A percentile compares a stretch with the other conserved stretches of the same genome.
phyloP scores from a whole-genome alignment of 1,140 invertebrate genomes.

The Drosophila kohkoa region DNA sequence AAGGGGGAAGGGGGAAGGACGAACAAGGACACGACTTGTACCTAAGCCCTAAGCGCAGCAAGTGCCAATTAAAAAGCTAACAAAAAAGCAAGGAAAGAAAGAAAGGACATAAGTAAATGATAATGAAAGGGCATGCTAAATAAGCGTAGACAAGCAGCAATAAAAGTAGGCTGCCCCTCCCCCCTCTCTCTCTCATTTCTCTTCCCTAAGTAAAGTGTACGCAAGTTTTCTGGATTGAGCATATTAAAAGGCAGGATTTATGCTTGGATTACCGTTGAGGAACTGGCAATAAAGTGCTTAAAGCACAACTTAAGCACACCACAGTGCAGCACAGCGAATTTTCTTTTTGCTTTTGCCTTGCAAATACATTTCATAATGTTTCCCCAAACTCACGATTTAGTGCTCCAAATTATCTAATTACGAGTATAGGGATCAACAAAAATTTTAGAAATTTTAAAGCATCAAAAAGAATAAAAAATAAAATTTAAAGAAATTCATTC shows the following conservation, averaged over 20 bases:
- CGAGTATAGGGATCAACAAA: too few species aligned
- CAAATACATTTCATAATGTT: slow-evolving; percentile 5
- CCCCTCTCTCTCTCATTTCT: too few species aligned
- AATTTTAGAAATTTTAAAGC: too few species aligned
- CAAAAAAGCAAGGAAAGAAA: slow-evolving; percentile 50
- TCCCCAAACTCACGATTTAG: too few species aligned
- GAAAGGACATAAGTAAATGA: slow-evolving; percentile 50
- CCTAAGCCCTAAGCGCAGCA: slow-evolving; percentile 67
- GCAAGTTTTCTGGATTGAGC: slow-evolving; percentile 2
- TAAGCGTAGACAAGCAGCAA: slow-evolving; percentile 33
- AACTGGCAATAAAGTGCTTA: slow-evolving; percentile 2
- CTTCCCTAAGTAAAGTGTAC: background rate
- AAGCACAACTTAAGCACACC: slow-evolving; percentile 9
- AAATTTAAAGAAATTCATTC: too few species aligned
- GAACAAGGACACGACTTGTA: slow-evolving; percentile 36
- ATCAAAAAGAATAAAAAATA: too few species aligned
- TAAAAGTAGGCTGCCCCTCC: slow-evolving; percentile 10
- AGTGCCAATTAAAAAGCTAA: slow-evolving; percentile 79
- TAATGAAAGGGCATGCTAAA: slow-evolving; percentile 54
- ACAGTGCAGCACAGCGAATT: background rate
- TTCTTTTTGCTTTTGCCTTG: background rate
- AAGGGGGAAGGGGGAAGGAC: too few species aligned
- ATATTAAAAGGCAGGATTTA: slow-evolving; percentile 19
- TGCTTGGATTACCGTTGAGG: slow-evolving; percentile 3
- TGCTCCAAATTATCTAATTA: too few species aligned